These are phyloP conservation scores for Orussus abietinus DNA, from an alignment of 1,140 invertebrate species.

Conservation along the genomic window DNA sequence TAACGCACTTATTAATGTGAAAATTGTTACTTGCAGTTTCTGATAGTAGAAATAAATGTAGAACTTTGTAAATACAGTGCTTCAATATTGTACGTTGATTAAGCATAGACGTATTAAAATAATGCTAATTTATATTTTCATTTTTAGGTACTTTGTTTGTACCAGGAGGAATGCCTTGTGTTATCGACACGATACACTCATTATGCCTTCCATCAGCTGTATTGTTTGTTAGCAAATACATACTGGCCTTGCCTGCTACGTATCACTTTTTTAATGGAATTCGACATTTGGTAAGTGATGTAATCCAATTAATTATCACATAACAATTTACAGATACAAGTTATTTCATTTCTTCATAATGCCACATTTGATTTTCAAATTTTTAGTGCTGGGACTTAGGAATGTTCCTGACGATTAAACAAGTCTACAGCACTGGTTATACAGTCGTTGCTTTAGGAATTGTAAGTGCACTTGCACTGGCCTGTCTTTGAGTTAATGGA, in stretches of 20 bases:
- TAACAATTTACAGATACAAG: constrained; percentile 7
- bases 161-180: constrained; percentile 40
- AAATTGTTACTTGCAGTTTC: too few relatives aligned
- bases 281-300: constrained; percentile 60
- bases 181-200: constrained; percentile 29
- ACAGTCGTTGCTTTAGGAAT: constrained; percentile 53
- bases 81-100: too few relatives aligned
- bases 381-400: constrained; percentile 66
- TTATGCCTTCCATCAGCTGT: constrained; percentile 31
- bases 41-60: too few relatives aligned
- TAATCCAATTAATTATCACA: neutral
- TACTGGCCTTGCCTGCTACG: constrained; percentile 61
- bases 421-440: constrained; percentile 70
- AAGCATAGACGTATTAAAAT: too few relatives aligned
- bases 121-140: too few relatives aligned
- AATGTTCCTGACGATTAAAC: constrained; percentile 65
- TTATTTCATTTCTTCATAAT: constrained; percentile 13
- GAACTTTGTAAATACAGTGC: too few relatives aligned
- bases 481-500: too few relatives aligned
- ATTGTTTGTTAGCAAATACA: constrained; percentile 33
- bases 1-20: too few relatives aligned
- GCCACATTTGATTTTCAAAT: too few relatives aligned
- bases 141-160: constrained; percentile 37
- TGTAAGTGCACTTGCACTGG: constrained; percentile 32
- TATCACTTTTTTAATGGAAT: constrained; percentile 69